phyloP scores from a whole-genome alignment of 2,113 vertebrate genomes.

The Vidua chalybeata region DNA sequence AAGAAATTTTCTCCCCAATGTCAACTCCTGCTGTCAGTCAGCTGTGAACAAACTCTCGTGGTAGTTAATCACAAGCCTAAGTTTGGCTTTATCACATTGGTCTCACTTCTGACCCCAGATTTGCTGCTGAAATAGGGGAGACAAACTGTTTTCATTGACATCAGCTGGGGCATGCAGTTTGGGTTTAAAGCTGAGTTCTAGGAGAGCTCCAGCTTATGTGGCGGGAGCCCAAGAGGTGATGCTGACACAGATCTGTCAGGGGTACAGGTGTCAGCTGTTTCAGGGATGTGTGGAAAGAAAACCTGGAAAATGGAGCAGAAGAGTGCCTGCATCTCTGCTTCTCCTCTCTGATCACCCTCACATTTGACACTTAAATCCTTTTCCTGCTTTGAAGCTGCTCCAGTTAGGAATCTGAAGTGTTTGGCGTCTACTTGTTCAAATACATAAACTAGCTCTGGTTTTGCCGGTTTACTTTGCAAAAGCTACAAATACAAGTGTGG shows the following conservation, averaged over 20 bases:
- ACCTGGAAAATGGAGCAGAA: not conserved
- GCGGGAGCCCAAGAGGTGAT: not conserved
- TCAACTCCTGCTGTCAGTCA: not conserved
- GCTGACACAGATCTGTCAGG: not conserved
- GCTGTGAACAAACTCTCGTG: not conserved
- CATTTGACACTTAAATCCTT: not conserved
- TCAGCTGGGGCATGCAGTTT: fast-evolving
- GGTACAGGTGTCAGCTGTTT: not conserved
- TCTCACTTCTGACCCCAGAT: not conserved
- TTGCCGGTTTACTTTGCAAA: not conserved
- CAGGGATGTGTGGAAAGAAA: not conserved
- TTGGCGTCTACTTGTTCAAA: not conserved
- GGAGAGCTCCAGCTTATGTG: not conserved
- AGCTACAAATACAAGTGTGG: not conserved
- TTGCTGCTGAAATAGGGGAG: not conserved
- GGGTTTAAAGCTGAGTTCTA: not conserved
- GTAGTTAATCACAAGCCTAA: not conserved
- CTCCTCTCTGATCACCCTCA: not conserved
- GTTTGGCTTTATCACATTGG: fast-evolving
- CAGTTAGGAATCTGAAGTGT: not conserved
- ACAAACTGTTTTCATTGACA: not conserved
- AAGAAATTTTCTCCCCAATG: not conserved
- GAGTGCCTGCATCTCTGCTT: not conserved
- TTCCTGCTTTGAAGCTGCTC: slow-evolving; percentile 21
- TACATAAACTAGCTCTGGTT: not conserved